Percentiles rank a stretch among this genome's conserved stretches.
phyloP scores from a whole-genome alignment of 2,113 vertebrate genomes.

The Cavia porcellus region DNA sequence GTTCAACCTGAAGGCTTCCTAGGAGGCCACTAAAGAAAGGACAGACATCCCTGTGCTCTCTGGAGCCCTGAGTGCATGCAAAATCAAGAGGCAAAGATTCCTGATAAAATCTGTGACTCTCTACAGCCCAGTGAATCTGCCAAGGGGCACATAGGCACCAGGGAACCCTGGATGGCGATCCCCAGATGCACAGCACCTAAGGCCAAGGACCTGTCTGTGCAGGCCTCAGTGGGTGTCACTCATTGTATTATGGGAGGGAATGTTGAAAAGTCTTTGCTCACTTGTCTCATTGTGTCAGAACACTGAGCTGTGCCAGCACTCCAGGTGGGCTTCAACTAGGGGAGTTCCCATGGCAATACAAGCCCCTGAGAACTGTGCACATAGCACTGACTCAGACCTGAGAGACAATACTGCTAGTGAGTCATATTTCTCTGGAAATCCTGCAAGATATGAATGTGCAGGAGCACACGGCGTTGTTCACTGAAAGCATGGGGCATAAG shows the following conservation, averaged over 20 bases:
- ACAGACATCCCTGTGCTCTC: neutral
- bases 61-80: too few species aligned
- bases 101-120: neutral
- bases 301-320: fast-evolving
- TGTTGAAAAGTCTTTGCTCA: fast-evolving
- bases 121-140: fast-evolving
- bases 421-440: neutral
- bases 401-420: too few species aligned
- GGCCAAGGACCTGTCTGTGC: neutral
- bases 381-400: neutral
- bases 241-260: neutral
- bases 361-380: neutral
- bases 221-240: fast-evolving
- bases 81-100: neutral
- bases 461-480: too few species aligned
- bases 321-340: fast-evolving
- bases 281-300: neutral
- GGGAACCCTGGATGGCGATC: fast-evolving
- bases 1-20: neutral
- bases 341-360: neutral
- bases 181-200: neutral
- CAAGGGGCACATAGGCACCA: neutral
- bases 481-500: neutral
- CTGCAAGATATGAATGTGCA: too few species aligned
- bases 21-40: too few species aligned